phyloP scores from a whole-genome alignment of 2,113 vertebrate genomes.

The Plestiodon gilberti region DNA sequence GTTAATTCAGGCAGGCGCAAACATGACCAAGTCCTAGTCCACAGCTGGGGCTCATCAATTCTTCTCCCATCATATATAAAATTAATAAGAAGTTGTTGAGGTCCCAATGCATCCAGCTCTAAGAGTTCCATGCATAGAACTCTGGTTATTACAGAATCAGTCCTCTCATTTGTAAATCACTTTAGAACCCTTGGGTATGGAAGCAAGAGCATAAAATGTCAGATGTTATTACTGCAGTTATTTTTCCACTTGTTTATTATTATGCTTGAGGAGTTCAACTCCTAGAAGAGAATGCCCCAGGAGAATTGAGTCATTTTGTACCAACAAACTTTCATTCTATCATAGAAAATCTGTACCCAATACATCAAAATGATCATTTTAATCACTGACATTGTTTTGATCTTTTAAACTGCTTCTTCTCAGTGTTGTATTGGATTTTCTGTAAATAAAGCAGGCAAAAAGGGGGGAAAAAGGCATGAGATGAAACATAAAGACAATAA shows the following conservation, averaged over 20 bases:
- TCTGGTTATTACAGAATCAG: neutral
- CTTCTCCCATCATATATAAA: neutral
- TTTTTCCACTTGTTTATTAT: constrained; percentile 16
- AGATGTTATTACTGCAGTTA: neutral
- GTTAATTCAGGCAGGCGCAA: neutral
- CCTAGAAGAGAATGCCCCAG: neutral
- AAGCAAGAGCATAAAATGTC: constrained; percentile 21
- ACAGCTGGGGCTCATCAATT: neutral
- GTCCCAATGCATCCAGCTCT: neutral
- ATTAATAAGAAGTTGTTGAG: neutral
- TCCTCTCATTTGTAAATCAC: neutral
- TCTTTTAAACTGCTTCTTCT: constrained; percentile 14
- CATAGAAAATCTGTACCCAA: neutral
- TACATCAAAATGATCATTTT: constrained; percentile 7
- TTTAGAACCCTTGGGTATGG: neutral
- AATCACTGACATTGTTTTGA: constrained; percentile 13
- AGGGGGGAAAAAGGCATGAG: neutral
- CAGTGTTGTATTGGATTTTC: neutral
- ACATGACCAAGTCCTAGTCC: neutral
- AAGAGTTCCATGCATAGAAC: neutral
- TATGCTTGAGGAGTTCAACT: neutral
- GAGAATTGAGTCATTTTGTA: constrained; percentile 16
- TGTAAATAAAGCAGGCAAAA: neutral
- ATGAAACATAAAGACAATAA: neutral
- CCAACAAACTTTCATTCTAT: constrained; percentile 1